Percentiles rank a stretch among this genome's conserved stretches.
phyloP scores from a whole-genome alignment of 2,113 vertebrate genomes.

The Melanostigma gelatinosum region DNA sequence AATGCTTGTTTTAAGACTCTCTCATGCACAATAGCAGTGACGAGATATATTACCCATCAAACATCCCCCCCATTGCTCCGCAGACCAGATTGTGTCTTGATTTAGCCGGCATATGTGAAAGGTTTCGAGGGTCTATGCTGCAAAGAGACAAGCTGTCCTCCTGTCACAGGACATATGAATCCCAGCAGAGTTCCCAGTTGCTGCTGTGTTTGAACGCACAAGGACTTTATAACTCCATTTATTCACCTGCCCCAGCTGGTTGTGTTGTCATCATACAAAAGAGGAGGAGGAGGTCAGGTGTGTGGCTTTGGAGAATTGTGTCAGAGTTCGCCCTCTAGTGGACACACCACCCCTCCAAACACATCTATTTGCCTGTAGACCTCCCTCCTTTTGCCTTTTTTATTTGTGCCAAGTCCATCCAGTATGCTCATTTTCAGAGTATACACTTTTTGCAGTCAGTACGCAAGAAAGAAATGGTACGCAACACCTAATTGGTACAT shows the following conservation, averaged over 20 bases:
- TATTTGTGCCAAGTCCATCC: not conserved
- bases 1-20: not conserved
- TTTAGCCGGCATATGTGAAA: constrained; percentile 4
- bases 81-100: not conserved
- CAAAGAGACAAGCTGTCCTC: not conserved
- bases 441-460: not conserved
- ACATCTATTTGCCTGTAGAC: constrained; percentile 1
- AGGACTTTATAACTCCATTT: constrained; percentile 10
- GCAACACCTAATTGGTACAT: not conserved
- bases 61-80: not conserved
- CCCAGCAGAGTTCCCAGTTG: constrained; percentile 40
- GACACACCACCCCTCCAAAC: constrained; percentile 17
- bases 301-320: constrained; percentile 12
- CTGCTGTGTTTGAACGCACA: constrained; percentile 13
- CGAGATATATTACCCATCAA: not conserved
- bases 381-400: not conserved
- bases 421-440: not conserved
- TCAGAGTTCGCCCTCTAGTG: constrained; percentile 78
- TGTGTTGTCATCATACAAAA: constrained; percentile 30
- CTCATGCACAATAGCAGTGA: not conserved
- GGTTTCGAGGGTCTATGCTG: not conserved
- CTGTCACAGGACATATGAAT: constrained; percentile 44
- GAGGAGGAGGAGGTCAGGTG: not conserved
- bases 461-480: not conserved
- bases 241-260: constrained; percentile 22